phyloP scores from a whole-genome alignment of 2,113 vertebrate species.

The Tautogolabrus adspersus region DNA sequence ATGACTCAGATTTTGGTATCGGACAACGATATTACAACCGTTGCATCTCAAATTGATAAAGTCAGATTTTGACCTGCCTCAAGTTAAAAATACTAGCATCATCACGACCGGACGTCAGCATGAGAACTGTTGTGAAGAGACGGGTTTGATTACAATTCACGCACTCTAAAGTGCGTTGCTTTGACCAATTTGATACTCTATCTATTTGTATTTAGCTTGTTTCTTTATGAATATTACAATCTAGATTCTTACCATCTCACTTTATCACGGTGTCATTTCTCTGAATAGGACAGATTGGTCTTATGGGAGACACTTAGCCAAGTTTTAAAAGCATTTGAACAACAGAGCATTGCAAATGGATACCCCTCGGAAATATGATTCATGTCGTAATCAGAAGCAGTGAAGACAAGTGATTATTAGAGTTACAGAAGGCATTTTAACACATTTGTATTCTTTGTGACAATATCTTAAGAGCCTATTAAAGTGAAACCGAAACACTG shows the following conservation, averaged over 20 bases:
- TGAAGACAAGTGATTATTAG: slow-evolving; percentile 21
- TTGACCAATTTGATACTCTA: no score
- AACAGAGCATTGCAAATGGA: neutral
- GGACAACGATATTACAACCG: no score
- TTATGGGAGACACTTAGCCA: neutral
- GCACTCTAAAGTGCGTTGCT: no score
- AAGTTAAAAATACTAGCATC: no score
- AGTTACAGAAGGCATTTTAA: slow-evolving; percentile 16
- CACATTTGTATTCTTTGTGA: slow-evolving; percentile 33
- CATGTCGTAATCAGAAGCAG: neutral
- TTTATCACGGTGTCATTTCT: slow-evolving; percentile 7
- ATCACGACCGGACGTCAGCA: no score
- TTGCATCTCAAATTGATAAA: no score
- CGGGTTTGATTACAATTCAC: no score
- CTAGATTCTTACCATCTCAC: neutral
- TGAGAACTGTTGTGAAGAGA: no score
- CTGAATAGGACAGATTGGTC: neutral
- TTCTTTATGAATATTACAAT: neutral
- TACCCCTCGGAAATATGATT: slow-evolving; percentile 3
- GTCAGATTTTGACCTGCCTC: no score
- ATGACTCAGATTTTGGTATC: no score
- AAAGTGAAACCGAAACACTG: slow-evolving; percentile 24
- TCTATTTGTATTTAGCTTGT: neutral
- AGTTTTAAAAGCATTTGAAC: neutral
- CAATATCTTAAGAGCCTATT: slow-evolving; percentile 17